Conservation (phyloP, 2,113 vertebrate genomes). For the Crotophaga sulcirostris region DNA sequence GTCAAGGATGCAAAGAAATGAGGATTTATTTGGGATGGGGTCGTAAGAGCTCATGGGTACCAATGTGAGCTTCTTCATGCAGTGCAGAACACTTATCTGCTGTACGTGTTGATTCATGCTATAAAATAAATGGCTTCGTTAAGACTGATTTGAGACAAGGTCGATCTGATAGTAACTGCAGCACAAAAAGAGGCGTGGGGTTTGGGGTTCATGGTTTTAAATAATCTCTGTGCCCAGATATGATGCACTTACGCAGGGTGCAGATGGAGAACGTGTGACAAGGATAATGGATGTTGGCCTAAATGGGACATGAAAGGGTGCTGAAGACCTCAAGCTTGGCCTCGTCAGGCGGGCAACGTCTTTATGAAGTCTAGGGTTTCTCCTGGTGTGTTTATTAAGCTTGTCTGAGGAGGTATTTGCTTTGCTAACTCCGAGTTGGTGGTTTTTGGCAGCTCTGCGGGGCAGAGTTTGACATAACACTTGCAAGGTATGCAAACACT, state of each 20-base stretch:
- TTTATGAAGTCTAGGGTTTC: neutral
- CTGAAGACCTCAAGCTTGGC: neutral
- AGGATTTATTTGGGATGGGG: neutral
- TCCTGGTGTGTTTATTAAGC: conserved; percentile 15
- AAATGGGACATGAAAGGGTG: conserved; percentile 4
- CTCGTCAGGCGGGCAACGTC: neutral
- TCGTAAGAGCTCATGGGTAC: neutral
- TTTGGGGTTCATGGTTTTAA: neutral
- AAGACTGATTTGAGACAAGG: neutral
- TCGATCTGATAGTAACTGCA: conserved; percentile 6
- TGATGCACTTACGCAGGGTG: neutral
- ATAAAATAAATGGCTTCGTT: neutral
- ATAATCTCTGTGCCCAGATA: neutral
- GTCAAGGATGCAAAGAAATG: neutral
- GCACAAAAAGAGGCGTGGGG: neutral
- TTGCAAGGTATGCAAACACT: neutral
- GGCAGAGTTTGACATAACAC: conserved; percentile 11
- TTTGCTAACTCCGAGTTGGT: neutral
- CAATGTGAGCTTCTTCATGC: fast-evolving
- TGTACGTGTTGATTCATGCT: neutral
- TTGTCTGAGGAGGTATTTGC: conserved; percentile 22
- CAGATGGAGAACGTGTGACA: neutral
- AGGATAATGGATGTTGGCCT: neutral
- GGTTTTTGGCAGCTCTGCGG: conserved; percentile 4
- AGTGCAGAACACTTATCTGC: neutral